These are phyloP conservation scores for Eupithecia abbreviata DNA, from an alignment of 2,888 invertebrate species.

Conservation along the genomic window DNA sequence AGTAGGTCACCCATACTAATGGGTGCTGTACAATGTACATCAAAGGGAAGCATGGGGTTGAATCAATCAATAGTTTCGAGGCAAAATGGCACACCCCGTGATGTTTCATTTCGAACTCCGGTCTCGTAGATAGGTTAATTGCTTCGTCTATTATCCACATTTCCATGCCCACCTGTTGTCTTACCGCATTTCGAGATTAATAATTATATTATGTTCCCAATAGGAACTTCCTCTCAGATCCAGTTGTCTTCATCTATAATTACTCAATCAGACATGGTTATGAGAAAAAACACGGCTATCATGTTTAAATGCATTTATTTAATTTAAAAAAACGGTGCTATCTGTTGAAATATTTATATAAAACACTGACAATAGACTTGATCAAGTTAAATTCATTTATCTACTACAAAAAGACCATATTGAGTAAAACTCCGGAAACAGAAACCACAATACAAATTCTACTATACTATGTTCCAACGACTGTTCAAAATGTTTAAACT, in stretches of 20 bases:
- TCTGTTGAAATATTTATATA: background rate
- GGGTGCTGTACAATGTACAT: background rate
- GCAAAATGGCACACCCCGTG: background rate
- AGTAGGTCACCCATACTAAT: too few species aligned
- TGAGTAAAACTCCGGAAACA: background rate
- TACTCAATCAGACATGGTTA: background rate
- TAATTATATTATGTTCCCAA: background rate
- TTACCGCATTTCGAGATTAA: background rate
- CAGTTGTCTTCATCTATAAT: background rate
- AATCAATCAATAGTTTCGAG: background rate
- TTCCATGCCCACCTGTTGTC: background rate
- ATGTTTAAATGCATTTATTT: background rate
- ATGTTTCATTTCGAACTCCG: background rate
- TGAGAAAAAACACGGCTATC: background rate
- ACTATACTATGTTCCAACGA: background rate
- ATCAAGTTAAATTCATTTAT: background rate
- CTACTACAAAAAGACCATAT: background rate
- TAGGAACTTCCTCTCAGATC: background rate
- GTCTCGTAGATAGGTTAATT: constrained; percentile 1
- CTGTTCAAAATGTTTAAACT: background rate
- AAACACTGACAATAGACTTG: background rate
- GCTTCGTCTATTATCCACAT: background rate
- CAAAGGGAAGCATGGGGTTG: background rate
- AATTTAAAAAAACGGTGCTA: background rate
- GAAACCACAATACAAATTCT: background rate